A percentile compares a stretch with the other conserved stretches of the same genome.
Evolutionary conservation across 2,113 vertebrate species (phyloP).

Genomic region (Myotis davidii): DNA sequence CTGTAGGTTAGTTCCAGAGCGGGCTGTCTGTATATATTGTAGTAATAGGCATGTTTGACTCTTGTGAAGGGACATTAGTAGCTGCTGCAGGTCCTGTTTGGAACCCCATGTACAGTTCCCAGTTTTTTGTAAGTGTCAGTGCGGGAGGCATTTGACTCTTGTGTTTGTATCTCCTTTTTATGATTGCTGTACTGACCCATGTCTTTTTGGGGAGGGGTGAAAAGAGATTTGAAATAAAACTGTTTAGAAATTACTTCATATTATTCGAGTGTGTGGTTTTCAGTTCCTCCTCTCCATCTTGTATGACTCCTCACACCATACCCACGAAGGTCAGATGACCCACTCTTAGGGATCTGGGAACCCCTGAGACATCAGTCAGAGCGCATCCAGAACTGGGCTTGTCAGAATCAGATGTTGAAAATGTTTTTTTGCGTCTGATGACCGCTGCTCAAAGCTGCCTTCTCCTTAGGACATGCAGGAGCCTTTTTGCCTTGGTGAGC

Average conservation of each 20-base stretch:
- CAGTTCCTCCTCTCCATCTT: neutral
- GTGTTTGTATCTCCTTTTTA: conserved; percentile 86
- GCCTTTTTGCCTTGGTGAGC: neutral
- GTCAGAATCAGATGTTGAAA: neutral
- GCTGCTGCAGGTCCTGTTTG: conserved; percentile 82
- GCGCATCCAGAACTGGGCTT: neutral
- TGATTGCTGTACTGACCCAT: conserved; percentile 76
- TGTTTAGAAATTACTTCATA: conserved; percentile 72
- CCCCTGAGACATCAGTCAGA: neutral
- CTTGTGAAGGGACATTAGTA: conserved; percentile 76
- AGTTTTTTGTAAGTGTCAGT: conserved; percentile 77
- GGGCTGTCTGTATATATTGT: conserved; percentile 85
- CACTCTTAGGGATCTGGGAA: neutral
- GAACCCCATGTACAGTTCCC: conserved; percentile 74
- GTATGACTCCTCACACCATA: neutral
- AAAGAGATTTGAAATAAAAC: conserved; percentile 85
- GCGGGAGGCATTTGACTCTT: conserved; percentile 79
- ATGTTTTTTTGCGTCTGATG: neutral
- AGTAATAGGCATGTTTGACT: conserved; percentile 82
- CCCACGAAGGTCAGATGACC: no score
- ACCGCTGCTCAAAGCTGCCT: neutral
- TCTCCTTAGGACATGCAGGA: neutral
- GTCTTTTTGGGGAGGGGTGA: conserved; percentile 74
- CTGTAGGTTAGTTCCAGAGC: conserved; percentile 75
- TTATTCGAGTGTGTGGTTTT: conserved; percentile 7